A percentile compares a stretch with the other conserved stretches of the same genome.
Conservation (phyloP, 2,797 vertebrate genomes). For the Poeciliopsis turneri region DNA sequence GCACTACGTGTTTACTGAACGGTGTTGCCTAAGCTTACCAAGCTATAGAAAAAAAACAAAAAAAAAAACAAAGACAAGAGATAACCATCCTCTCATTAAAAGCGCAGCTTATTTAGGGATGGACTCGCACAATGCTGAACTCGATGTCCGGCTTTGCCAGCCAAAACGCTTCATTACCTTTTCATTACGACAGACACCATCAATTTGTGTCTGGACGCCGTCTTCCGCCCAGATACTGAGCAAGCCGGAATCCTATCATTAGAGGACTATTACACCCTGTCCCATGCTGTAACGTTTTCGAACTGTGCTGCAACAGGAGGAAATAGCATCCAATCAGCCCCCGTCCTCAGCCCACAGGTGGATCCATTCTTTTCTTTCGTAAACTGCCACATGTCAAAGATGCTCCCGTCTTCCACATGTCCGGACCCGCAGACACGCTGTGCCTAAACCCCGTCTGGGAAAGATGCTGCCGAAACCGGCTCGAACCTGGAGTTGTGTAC, state of each 20-base stretch:
- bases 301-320: not conserved
- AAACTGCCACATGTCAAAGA: not conserved
- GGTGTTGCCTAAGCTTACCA: not conserved
- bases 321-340: not conserved
- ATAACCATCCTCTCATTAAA: not conserved
- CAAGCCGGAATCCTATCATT: not conserved
- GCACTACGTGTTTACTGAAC: not conserved
- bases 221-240: not conserved
- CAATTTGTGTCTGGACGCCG: constrained; percentile 2
- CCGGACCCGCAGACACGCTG: not conserved
- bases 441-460: not conserved
- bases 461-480: not conserved
- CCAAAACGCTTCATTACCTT: constrained; percentile 4
- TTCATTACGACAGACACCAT: constrained; percentile 4
- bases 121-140: not conserved
- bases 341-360: not conserved
- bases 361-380: not conserved
- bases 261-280: constrained; percentile 3
- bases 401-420: not conserved
- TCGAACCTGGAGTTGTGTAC: not conserved
- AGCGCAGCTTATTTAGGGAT: not conserved
- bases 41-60: no score
- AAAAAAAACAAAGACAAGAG: not conserved
- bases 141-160: not conserved
- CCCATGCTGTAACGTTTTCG: not conserved